These are phyloP conservation scores for Anthonomus grandis DNA, from an alignment of 1,140 invertebrate genomes.

Conservation along the genomic window DNA sequence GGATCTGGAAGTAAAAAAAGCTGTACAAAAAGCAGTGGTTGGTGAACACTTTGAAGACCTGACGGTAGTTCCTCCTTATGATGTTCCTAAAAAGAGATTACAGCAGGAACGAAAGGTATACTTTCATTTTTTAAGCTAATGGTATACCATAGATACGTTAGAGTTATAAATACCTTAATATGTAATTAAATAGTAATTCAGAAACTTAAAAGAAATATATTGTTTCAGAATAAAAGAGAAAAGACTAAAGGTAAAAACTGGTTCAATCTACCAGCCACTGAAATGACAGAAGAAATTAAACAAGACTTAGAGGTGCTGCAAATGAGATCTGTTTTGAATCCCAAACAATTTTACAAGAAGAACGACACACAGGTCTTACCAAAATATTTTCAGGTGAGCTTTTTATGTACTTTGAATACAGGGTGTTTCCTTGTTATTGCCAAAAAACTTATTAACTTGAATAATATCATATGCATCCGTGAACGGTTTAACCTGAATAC, in stretches of 20 bases:
- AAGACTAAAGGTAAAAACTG: constrained; percentile 82
- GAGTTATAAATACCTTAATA: background rate
- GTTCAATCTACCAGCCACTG: constrained; percentile 83
- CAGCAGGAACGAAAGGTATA: constrained; percentile 59
- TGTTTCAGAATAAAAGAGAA: constrained; percentile 56
- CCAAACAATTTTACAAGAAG: constrained; percentile 92
- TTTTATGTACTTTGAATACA: too few relatives aligned
- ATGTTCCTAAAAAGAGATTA: constrained; percentile 58
- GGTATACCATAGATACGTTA: background rate
- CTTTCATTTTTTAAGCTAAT: constrained; percentile 4
- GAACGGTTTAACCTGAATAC: too few relatives aligned
- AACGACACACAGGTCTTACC: constrained; percentile 82
- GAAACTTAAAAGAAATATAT: background rate
- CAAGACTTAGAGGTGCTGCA: constrained; percentile 84
- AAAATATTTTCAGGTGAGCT: constrained; percentile 84
- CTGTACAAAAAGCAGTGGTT: constrained; percentile 61
- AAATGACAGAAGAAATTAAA: constrained; percentile 82
- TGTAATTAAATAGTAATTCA: background rate
- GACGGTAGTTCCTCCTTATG: constrained; percentile 58
- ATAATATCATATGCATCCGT: too few relatives aligned
- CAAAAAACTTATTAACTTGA: too few relatives aligned
- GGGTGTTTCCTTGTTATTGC: too few relatives aligned
- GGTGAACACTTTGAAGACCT: constrained; percentile 65
- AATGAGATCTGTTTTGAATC: constrained; percentile 89
- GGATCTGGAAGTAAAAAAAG: constrained; percentile 52